A percentile compares a stretch with the other conserved stretches of the same genome.
Conservation (phyloP, 2,888 invertebrate genomes). For the Escarpia spicata region DNA sequence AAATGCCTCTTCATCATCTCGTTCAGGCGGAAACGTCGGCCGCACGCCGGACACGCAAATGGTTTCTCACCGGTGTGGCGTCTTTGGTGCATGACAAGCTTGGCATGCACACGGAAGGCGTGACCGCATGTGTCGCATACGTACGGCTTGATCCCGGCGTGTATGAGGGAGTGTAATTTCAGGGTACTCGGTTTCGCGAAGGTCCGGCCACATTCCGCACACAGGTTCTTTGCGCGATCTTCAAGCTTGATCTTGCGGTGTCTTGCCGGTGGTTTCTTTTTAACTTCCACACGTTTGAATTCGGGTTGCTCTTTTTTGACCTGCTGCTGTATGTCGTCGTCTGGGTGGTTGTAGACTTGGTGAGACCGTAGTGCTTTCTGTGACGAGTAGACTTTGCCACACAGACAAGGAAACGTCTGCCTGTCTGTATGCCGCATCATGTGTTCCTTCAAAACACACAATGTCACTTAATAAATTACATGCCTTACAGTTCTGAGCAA, state of each 20-base stretch:
- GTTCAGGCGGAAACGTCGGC: background rate
- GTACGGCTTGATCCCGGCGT: background rate
- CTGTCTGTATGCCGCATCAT: background rate
- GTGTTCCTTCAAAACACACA: constrained; percentile 1
- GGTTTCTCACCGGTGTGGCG: background rate
- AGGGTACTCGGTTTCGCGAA: background rate
- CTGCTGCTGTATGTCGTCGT: background rate
- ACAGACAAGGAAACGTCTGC: background rate
- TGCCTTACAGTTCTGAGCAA: too few species aligned
- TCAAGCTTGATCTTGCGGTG: background rate
- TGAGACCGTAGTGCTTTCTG: background rate
- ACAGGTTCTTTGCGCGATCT: background rate
- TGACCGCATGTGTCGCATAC: background rate
- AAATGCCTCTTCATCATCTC: background rate
- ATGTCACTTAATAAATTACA: background rate
- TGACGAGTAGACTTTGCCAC: background rate
- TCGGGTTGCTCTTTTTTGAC: background rate
- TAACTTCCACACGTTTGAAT: background rate
- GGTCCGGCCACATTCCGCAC: background rate
- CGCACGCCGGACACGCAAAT: background rate
- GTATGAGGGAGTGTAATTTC: background rate
- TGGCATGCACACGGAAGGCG: background rate
- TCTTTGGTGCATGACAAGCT: background rate
- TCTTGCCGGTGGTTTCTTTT: too few species aligned
- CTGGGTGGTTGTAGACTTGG: background rate